A percentile compares a stretch with the other conserved stretches of the same genome.
Conservation (phyloP, 2,113 vertebrate genomes). For the Rhinopomastus cyanomelas region DNA sequence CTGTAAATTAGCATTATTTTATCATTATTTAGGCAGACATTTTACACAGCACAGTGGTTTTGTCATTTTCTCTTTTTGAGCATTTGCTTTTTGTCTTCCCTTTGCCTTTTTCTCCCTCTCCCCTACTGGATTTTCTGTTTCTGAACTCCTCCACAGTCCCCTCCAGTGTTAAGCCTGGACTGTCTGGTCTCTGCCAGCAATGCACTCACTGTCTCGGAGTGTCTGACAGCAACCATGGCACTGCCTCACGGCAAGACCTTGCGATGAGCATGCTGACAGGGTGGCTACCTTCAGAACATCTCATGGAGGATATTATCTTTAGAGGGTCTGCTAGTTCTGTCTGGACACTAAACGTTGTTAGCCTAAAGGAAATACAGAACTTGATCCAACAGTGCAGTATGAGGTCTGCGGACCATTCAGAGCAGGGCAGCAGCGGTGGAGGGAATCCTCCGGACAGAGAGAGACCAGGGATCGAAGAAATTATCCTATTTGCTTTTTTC, state of each 20-base stretch:
- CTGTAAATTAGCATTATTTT: neutral
- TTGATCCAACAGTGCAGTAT: neutral
- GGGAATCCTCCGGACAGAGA: neutral
- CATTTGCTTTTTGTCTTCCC: neutral
- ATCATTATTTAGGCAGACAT: neutral
- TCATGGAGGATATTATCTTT: neutral
- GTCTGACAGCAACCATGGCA: neutral
- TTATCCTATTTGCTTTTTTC: neutral
- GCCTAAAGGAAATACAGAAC: neutral
- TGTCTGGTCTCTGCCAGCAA: neutral
- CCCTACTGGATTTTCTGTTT: neutral
- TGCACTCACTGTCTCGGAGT: fast-evolving
- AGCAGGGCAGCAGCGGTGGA: neutral
- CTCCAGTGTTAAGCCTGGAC: neutral
- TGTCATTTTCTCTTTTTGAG: neutral
- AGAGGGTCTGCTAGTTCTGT: neutral
- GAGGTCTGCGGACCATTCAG: neutral
- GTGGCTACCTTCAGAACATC: neutral
- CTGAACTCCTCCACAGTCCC: neutral
- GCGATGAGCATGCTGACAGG: neutral
- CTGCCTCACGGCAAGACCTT: neutral
- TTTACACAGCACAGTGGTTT: neutral
- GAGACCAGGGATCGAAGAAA: neutral
- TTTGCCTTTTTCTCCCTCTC: neutral
- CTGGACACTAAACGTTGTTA: neutral